Evolutionary conservation across 2,113 vertebrate genomes (phyloP).

Genomic region (Sorex fumeus): DNA sequence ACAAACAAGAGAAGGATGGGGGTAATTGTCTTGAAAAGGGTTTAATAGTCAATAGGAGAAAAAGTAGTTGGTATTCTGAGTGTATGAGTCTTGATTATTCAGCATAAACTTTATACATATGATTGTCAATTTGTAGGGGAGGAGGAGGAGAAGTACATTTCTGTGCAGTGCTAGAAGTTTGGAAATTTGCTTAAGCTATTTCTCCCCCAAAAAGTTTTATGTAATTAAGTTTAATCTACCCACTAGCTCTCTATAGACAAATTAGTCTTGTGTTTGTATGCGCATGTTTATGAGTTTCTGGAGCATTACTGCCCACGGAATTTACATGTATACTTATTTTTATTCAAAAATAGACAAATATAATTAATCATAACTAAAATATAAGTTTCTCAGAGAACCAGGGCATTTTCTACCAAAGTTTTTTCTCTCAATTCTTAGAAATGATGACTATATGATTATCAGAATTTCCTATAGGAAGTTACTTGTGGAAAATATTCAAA

Average conservation of each 20-base stretch:
- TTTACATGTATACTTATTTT: background rate
- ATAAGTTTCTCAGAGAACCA: background rate
- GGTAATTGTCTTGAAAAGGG: too few species aligned
- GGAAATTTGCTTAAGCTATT: slow-evolving; percentile 59
- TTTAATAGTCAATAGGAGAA: background rate
- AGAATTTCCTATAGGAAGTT: background rate
- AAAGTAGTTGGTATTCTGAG: background rate
- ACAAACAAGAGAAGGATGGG: background rate
- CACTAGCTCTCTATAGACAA: background rate
- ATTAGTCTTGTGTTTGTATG: background rate
- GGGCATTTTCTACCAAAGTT: background rate
- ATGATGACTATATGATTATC: background rate
- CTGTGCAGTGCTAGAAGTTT: background rate
- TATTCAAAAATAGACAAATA: slow-evolving; percentile 22
- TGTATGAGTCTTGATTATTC: background rate
- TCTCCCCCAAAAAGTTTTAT: background rate
- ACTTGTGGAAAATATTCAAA: background rate
- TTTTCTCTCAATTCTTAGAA: background rate
- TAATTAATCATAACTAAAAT: slow-evolving; percentile 5
- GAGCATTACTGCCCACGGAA: background rate
- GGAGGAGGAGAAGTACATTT: background rate
- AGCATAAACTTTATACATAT: background rate
- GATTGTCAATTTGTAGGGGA: background rate
- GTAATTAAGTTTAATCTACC: slow-evolving; percentile 33
- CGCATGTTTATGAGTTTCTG: background rate